Evolutionary conservation across 2,113 vertebrate species (phyloP).

Genomic region (Phaetusa simplex): DNA sequence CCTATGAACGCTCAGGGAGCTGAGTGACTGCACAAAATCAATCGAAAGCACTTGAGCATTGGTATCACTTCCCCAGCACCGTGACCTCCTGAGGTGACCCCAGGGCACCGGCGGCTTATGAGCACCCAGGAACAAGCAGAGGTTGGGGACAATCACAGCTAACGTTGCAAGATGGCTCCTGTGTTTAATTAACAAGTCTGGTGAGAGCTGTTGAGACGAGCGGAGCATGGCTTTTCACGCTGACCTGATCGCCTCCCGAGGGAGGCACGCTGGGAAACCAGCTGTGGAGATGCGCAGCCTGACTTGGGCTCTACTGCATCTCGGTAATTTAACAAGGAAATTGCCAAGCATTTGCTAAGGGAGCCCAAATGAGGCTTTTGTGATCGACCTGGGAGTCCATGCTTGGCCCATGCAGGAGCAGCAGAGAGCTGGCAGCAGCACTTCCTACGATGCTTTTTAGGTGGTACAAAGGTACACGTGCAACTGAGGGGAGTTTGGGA

Average conservation of each 20-base stretch:
- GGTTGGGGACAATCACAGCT: not conserved
- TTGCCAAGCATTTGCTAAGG: not conserved
- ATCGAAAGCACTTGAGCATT: not conserved
- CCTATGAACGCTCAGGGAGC: not conserved
- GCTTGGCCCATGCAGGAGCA: not conserved
- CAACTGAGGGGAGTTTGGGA: not conserved
- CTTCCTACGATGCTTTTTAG: accelerated
- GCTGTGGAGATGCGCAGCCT: not conserved
- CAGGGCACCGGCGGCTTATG: not conserved
- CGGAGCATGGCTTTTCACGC: accelerated
- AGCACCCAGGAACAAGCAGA: not conserved
- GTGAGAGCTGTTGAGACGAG: not conserved
- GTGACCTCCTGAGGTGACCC: not conserved
- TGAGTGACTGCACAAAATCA: not conserved
- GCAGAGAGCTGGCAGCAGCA: not conserved
- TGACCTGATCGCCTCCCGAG: not conserved
- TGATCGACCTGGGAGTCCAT: not conserved
- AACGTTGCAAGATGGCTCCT: not conserved
- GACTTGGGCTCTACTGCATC: not conserved
- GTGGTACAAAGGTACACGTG: not conserved
- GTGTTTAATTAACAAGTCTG: not conserved
- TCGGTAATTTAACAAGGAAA: not conserved
- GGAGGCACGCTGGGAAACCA: accelerated
- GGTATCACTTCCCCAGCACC: not conserved
- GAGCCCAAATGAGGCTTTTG: not conserved